Conservation (phyloP, 2,797 vertebrate genomes). For the Ambastaia sidthimunki region DNA sequence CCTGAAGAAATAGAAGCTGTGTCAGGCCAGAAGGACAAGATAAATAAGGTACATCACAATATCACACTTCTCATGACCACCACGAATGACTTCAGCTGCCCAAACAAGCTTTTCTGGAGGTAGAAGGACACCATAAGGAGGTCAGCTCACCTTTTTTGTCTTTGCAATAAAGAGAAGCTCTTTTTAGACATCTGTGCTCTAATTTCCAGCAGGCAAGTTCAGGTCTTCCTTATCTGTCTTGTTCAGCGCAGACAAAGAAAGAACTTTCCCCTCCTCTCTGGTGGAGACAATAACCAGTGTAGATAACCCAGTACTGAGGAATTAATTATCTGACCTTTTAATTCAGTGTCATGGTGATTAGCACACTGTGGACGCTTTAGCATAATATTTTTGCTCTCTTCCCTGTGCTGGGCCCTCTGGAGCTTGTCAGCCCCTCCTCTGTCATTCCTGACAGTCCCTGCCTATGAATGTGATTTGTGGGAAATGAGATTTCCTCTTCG, state of each 20-base stretch:
- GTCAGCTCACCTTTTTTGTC: conserved; percentile 45
- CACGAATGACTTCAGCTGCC: conserved; percentile 27
- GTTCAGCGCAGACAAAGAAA: conserved; percentile 66
- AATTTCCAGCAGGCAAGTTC: conserved; percentile 62
- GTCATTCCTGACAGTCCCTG: conserved; percentile 82
- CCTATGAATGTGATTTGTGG: conserved; percentile 88
- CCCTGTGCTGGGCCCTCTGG: conserved; percentile 78
- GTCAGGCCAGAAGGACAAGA: conserved; percentile 24
- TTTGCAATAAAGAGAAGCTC: conserved; percentile 43
- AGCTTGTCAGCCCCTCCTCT: conserved; percentile 70
- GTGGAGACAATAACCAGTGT: conserved; percentile 77
- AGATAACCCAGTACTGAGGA: conserved; percentile 82
- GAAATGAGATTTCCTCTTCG: conserved; percentile 83
- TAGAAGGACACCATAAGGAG: conserved; percentile 53
- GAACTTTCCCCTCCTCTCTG: conserved; percentile 65
- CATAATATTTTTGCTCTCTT: conserved; percentile 86
- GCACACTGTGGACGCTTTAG: conserved; percentile 82
- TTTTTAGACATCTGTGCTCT: conserved; percentile 59
- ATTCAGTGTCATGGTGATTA: conserved; percentile 81
- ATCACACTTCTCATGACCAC: conserved; percentile 28
- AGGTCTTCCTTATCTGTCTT: conserved; percentile 68
- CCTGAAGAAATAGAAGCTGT: conserved; percentile 31
- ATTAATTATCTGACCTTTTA: conserved; percentile 86
- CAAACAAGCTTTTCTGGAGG: conserved; percentile 56
- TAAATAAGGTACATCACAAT: conserved; percentile 40